Evolutionary conservation across 2,797 vertebrate species (phyloP), one percentile per base, ranked within the genome.

Genomic region (Phaenicophaeus curvirostris): DNA sequence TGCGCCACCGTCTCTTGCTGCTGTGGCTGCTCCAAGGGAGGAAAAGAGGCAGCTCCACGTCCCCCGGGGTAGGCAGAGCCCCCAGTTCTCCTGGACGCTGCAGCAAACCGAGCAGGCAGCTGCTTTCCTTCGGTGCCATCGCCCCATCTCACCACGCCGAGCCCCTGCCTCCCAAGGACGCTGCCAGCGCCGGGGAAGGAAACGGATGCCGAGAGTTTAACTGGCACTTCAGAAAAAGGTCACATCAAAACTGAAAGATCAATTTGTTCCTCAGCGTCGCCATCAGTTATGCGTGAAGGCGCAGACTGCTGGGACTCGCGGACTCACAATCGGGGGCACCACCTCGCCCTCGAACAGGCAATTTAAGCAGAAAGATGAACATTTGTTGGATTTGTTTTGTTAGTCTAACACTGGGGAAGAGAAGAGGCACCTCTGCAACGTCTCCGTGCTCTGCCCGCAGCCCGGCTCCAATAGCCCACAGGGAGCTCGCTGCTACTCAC

Each of bases 311-410:
- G 30, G 72, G 15, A 37, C 88, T 91, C 88, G 31, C 30, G 87
- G 61, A 54, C 81, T 90, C 90, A 44, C 83, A 27, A 95, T 85
- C 82, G 67, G 94, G 95, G 92, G 85, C 68, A 82, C 61, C 96
- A 91, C 93, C 63, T 63, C 87, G 87, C 59, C 74, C 93, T 37
- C 90, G 82, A 95, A 94, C 74, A 62, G 92, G 79, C 95, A 53
- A 92, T 95, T 96, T 94, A 94, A 95, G 96, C 87, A n/a, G 85
- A 85, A 96, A 91, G 94, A 95, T 50, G 80, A 94, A 89, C 93
- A 96, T 96, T 39, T 33, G 72, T 42, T 28, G 44, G 62, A 55
- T 91, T 82, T 95, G 82, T 82, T 76, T 68, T 73, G 68, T 87
- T 92, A 77, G 94, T 11, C 27, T 35, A n/a, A 61, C 39, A 16